These are phyloP conservation scores for Ispidina lecontei DNA, from an alignment of 2,797 vertebrate genomes.

Conservation along the genomic window DNA sequence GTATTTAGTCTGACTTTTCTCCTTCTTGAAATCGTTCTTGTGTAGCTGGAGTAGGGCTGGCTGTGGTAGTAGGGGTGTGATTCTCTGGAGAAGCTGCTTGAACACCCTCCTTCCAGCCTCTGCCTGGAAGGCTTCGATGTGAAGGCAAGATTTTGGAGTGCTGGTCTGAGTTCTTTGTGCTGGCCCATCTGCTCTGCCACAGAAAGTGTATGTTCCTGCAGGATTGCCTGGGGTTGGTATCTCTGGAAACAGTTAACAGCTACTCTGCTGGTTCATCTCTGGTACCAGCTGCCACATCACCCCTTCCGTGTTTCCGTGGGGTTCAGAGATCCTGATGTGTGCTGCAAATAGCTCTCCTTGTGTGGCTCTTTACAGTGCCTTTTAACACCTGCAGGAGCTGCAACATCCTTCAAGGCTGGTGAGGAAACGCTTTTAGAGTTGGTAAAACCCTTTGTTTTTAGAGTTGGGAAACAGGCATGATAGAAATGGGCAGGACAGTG, in stretches of 20 bases:
- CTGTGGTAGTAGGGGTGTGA: rapidly evolving
- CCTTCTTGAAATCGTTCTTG: not conserved
- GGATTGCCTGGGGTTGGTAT: not conserved
- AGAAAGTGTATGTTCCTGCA: not conserved
- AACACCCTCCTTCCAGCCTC: not conserved
- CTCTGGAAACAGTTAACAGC: not conserved
- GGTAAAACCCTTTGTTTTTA: not conserved
- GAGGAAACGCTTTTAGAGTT: not conserved
- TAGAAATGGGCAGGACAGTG: too few relatives aligned
- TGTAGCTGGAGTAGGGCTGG: not conserved
- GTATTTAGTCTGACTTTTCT: not conserved
- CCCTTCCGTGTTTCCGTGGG: rapidly evolving
- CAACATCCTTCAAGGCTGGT: not conserved
- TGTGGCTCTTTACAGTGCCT: rapidly evolving
- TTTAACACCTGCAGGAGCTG: constrained; percentile 4
- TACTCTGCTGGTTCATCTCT: not conserved
- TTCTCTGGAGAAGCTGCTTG: not conserved
- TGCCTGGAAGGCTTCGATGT: not conserved
- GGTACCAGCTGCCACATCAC: not conserved
- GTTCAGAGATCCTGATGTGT: rapidly evolving
- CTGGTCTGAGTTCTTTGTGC: not conserved
- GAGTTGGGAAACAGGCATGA: rapidly evolving
- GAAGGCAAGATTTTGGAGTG: not conserved
- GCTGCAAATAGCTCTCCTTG: not conserved
- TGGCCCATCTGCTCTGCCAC: not conserved